These are phyloP conservation scores for Busseola fusca DNA, from an alignment of 2,888 invertebrate genomes.

Conservation along the genomic window DNA sequence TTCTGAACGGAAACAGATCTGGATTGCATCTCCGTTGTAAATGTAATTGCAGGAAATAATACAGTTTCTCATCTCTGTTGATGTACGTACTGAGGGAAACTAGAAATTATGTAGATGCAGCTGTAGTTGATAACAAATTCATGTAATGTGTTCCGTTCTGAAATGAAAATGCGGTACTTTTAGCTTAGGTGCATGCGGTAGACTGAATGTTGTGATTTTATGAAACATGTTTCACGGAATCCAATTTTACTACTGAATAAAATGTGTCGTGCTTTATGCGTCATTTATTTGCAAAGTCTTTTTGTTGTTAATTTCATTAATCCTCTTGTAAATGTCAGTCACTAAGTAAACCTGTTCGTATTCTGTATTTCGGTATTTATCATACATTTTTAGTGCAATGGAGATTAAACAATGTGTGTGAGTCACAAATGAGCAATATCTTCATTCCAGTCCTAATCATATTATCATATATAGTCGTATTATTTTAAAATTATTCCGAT, in stretches of 20 bases:
- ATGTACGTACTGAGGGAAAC: constrained; percentile 63
- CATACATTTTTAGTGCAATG: neutral
- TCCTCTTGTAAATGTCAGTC: neutral
- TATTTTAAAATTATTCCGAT: constrained; percentile 3
- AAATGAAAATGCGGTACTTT: constrained; percentile 38
- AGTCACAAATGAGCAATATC: constrained; percentile 5
- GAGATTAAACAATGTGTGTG: neutral
- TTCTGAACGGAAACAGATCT: constrained; percentile 73
- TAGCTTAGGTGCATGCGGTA: constrained; percentile 9
- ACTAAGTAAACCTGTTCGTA: neutral
- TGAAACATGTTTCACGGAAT: constrained; percentile 8
- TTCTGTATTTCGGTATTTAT: neutral
- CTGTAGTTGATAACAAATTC: constrained; percentile 66
- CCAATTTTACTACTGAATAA: constrained; percentile 18
- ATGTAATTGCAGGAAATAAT: constrained; percentile 72
- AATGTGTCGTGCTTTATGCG: constrained; percentile 4
- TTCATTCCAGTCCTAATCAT: neutral
- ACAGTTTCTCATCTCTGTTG: constrained; percentile 65
- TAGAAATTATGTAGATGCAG: constrained; percentile 63
- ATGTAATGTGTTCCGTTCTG: constrained; percentile 52
- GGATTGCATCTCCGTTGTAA: constrained; percentile 72
- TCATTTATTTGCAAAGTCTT: neutral
- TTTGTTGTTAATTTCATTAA: too few relatives aligned
- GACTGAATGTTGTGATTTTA: constrained; percentile 29
- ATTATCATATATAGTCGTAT: neutral